Base-by-base conservation (phyloP, 2,797 vertebrate genomes). In the Epinephelus coioides region DNA sequence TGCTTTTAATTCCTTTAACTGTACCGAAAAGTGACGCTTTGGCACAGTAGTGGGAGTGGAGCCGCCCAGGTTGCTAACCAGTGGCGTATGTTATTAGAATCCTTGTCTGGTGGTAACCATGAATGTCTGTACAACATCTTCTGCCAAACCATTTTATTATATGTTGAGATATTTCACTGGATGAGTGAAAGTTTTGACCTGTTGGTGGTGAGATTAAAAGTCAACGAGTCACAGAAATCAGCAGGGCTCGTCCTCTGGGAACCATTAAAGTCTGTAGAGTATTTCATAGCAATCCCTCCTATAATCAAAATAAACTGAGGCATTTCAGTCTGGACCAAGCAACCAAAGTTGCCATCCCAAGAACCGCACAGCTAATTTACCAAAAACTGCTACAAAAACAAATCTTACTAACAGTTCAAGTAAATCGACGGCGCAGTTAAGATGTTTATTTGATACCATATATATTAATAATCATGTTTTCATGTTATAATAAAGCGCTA, bases 401-500 rank as follows among this genome's bases (percentile, higher is more conserved):
- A 30, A 55, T 74, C 8, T 54, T 19, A 34, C 21, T 21, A 17
- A 54, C n/a, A 34, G 46, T 44, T 4, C 4, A 25, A 21, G 6
- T 61, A 15, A 57, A 74, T 18, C 8, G 65, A 63, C 14, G 53
- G 17, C 19, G 3, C 47, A 66, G 7, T 59, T 53, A 46, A 56
- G 18, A 7, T 40, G 44, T 46, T 61, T 57, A 11, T 34, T 8
- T 55, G 18, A 40, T 55, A 67, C 25, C 25, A 21, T 63, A 27
- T 40, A 44, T 43, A 5, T 53, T 38, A 57, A 4, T 47, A 67
- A 60, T 67, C 40, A 66, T 23, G 19, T 49, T 62, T 66, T n/a
- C 7, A 51, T 81, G 38, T 44, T 6, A 71, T 78, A 38, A 60
- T 47, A 79, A 55, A 60, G 27, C 59, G 54, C 21, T 61, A 59